Base-by-base conservation (phyloP, 2,113 vertebrate species). In the Cyanistes caeruleus region DNA sequence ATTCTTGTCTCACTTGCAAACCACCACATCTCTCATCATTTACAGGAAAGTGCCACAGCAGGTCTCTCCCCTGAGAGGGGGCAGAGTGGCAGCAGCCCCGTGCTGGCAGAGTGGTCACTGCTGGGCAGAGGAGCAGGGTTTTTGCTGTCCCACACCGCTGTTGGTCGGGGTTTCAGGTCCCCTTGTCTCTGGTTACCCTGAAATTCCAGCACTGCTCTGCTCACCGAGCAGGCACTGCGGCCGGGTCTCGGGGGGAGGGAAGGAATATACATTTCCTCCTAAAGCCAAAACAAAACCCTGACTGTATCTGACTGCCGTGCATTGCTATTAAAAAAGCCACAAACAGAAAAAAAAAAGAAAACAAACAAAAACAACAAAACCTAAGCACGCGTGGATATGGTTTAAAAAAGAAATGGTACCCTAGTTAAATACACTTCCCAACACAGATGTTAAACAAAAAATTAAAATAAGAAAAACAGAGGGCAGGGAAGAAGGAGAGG, bases 201-300 rank as follows among this genome's bases (percentile, higher is more conserved):
- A 56, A 83, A 87, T 8, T 4, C 76, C 87, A 89, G 49, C 81
- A 48, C 31, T 0, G 13, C 84, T 80, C 68, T 84, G 77, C 92
- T 68, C 14, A 1, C 41, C 14, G 31, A n/a, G 37, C 75, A 35
- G 84, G 81, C 15, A 1, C 72, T 89, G 76, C 81, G 1, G 6
- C 44, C 12, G 67, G 41, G 5, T 80, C 63, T 69, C 79, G 0
- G 16, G 51, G 55, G 79, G 24, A 58, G 28, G 59, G 52, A 80
- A 73, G 52, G 48, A 84, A 92, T 35, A 72, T 48, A 69, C 23
- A 58, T 90, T 93, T 94, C 83, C 88, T 93, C 52, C 46, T 46
- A 65, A 88, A 94, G 83, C 1, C 1, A 94, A 97, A 96, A 90
- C 90, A 95, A 97, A 92, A 20, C 86, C 92, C 83, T 7, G 68